These are phyloP conservation scores for Eriocheir sinensis DNA, from an alignment of 1,140 invertebrate genomes.

Conservation along the genomic window DNA sequence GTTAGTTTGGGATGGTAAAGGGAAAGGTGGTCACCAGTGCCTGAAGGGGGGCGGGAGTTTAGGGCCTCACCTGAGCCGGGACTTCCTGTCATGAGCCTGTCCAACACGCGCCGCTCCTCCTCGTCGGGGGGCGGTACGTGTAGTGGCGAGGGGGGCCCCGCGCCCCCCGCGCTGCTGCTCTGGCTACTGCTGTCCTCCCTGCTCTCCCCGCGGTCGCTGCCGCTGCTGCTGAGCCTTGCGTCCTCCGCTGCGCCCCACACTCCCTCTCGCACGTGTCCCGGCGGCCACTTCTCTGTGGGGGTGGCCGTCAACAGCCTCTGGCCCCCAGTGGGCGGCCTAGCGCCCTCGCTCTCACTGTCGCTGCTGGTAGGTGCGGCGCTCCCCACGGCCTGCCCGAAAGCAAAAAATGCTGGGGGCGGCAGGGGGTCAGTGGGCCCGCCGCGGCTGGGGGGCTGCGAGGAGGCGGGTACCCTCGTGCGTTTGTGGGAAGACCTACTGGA, in stretches of 20 bases:
- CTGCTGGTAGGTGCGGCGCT: background rate
- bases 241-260: background rate
- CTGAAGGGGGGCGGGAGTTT: background rate
- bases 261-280: too few relatives aligned
- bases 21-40: too few relatives aligned
- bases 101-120: constrained; percentile 41
- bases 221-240: background rate
- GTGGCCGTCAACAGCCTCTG: constrained; percentile 29
- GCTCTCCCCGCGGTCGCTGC: background rate
- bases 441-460: background rate
- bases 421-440: constrained; percentile 51
- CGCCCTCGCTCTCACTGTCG: background rate
- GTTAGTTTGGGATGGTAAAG: too few relatives aligned
- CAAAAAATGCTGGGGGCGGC: constrained; percentile 44
- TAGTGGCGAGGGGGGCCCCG: background rate
- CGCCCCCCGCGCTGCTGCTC: background rate
- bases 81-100: constrained; percentile 53
- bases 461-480: background rate
- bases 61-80: constrained; percentile 55
- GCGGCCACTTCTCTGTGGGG: background rate
- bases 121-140: constrained; percentile 32
- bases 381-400: background rate
- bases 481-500: background rate
- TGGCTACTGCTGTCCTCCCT: too few relatives aligned
- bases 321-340: background rate